These are phyloP conservation scores for Leucoma salicis DNA, from an alignment of 2,888 invertebrate genomes.

Conservation along the genomic window DNA sequence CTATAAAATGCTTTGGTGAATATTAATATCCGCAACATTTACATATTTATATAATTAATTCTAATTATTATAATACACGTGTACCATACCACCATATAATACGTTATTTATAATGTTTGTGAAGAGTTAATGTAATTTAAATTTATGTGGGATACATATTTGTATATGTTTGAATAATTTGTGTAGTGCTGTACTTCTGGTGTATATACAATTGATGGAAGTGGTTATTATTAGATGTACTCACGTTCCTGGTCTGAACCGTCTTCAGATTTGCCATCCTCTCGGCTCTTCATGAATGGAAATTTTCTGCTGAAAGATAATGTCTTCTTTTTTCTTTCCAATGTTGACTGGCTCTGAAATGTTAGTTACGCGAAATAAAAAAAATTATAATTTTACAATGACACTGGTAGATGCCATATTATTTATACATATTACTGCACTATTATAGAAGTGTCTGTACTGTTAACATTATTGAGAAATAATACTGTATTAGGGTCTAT, in stretches of 20 bases:
- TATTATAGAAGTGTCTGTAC: too few species aligned
- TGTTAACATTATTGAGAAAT: too few species aligned
- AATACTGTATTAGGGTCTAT: too few species aligned
- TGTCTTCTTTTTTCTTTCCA: conserved; percentile 98
- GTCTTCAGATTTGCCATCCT: conserved; percentile 96
- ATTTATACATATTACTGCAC: too few species aligned
- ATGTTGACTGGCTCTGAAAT: conserved; percentile 90
- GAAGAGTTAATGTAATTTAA: conserved; percentile 26
- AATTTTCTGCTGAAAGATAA: conserved; percentile 99
- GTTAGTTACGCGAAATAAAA: not conserved
- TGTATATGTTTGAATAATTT: too few species aligned
- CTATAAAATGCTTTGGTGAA: not conserved
- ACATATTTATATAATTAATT: conserved; percentile 20
- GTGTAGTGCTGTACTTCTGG: conserved; percentile 21
- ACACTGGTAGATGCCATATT: too few species aligned
- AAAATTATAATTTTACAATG: too few species aligned
- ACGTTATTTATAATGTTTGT: conserved; percentile 38
- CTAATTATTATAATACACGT: conserved; percentile 24
- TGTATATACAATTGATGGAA: conserved; percentile 4
- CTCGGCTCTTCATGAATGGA: conserved; percentile 99
- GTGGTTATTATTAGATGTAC: conserved; percentile 65
- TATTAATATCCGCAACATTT: conserved; percentile 8
- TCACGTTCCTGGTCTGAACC: conserved; percentile 99
- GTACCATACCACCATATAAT: conserved; percentile 35
- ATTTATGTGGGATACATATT: too few species aligned